Evolutionary conservation across 1,140 invertebrate species (phyloP).

Genomic region (Dysdera silvatica): DNA sequence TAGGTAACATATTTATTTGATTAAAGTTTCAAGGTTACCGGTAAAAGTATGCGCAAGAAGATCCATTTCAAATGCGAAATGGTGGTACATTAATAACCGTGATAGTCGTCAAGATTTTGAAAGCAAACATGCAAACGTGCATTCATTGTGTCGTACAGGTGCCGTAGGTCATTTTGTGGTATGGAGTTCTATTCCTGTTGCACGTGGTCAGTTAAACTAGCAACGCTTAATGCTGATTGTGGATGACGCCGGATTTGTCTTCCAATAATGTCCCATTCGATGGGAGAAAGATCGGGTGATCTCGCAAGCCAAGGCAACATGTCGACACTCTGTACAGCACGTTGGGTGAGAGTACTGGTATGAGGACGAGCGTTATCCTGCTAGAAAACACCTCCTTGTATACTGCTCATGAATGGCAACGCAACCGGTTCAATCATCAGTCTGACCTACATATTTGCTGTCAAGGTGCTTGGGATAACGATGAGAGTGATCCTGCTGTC

Average conservation of each 20-base stretch:
- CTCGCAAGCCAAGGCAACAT: not conserved
- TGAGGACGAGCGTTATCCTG: not conserved
- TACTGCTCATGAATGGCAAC: not conserved
- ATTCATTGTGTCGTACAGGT: slow-evolving; percentile 7
- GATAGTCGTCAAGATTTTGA: not conserved
- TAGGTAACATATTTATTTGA: slow-evolving; percentile 13
- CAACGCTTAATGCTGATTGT: slow-evolving; percentile 1
- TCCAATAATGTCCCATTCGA: slow-evolving; percentile 5
- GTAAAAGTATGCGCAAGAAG: slow-evolving; percentile 2
- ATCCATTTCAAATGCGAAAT: slow-evolving; percentile 9
- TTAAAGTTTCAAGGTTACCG: slow-evolving; percentile 1
- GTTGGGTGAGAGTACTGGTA: not conserved
- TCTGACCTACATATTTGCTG: slow-evolving; percentile 9
- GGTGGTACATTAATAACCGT: not conserved
- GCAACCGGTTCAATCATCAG: not conserved
- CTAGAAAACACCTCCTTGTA: slow-evolving; percentile 6
- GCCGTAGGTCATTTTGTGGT: not conserved
- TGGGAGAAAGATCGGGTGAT: slow-evolving; percentile 1
- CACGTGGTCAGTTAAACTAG: not conserved
- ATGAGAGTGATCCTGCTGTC: not conserved
- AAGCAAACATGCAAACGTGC: slow-evolving; percentile 7
- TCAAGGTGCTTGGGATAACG: not conserved
- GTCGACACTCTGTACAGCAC: slow-evolving; percentile 1
- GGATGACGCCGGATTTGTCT: slow-evolving; percentile 8
- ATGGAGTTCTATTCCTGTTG: slow-evolving; percentile 8